Conservation (phyloP, 2,888 invertebrate species). For the Drosophila greeni region DNA sequence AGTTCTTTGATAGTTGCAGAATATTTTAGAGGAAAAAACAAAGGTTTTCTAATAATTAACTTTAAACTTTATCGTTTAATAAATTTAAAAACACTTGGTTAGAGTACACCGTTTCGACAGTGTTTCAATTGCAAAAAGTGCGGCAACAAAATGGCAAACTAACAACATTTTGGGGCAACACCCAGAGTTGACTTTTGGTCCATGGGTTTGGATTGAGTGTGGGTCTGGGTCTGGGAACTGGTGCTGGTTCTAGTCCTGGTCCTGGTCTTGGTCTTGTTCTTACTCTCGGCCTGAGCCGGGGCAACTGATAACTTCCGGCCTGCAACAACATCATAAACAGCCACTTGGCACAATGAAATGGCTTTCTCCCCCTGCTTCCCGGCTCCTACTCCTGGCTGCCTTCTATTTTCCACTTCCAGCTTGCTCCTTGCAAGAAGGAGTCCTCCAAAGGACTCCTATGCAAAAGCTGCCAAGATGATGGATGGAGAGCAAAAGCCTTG, state of each 20-base stretch:
- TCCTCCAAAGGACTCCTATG: constrained; percentile 26
- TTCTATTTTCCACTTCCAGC: constrained; percentile 1
- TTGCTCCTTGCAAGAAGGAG: not conserved
- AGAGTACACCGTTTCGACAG: constrained; percentile 3
- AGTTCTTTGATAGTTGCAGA: not conserved
- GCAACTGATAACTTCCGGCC: constrained; percentile 69
- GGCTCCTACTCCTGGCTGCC: not conserved
- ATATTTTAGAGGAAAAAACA: not conserved
- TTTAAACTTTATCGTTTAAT: not conserved
- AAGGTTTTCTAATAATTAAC: not conserved
- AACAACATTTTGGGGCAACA: constrained; percentile 56
- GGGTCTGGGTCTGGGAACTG: too few relatives aligned
- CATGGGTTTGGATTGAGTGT: constrained; percentile 4
- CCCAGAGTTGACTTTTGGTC: constrained; percentile 44
- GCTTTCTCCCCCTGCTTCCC: constrained; percentile 8
- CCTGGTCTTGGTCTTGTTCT: not conserved
- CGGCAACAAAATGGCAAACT: constrained; percentile 45
- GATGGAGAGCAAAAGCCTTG: constrained; percentile 51
- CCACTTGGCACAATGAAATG: constrained; percentile 48
- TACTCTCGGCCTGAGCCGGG: constrained; percentile 39
- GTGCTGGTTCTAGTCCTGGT: not conserved
- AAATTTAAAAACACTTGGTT: not conserved
- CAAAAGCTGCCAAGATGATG: constrained; percentile 58
- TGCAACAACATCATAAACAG: constrained; percentile 49
- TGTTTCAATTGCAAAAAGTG: constrained; percentile 35